Evolutionary conservation across 2,888 invertebrate species (phyloP).

Genomic region (Agapostemon virescens): DNA sequence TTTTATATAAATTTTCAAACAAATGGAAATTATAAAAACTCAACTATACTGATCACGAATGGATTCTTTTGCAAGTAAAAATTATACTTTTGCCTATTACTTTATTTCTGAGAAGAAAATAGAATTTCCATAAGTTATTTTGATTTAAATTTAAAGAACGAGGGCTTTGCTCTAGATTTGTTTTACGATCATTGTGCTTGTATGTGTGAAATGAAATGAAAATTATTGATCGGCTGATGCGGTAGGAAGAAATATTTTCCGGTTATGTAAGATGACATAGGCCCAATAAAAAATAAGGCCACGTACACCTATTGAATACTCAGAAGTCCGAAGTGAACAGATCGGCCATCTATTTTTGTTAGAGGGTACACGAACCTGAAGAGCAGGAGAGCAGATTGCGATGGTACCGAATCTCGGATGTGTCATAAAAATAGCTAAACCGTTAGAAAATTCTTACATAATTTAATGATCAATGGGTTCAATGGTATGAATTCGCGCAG

Average conservation of each 20-base stretch:
- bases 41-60: background rate
- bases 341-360: slow-evolving; percentile 61
- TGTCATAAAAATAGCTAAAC: slow-evolving; percentile 39
- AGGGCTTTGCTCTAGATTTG: background rate
- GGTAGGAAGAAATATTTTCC: background rate
- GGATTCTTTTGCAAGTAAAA: background rate
- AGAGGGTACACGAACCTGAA: slow-evolving; percentile 50
- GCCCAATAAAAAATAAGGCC: slow-evolving; percentile 44
- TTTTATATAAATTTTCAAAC: background rate
- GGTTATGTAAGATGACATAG: slow-evolving; percentile 30
- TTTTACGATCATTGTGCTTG: background rate
- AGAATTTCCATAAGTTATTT: background rate
- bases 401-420: slow-evolving; percentile 41
- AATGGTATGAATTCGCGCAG: slow-evolving; percentile 18
- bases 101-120: background rate
- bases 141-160: background rate
- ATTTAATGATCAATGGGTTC: too few species aligned
- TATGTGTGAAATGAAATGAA: background rate
- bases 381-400: slow-evolving; percentile 29
- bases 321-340: slow-evolving; percentile 42
- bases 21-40: background rate
- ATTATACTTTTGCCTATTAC: background rate
- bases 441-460: slow-evolving; percentile 19
- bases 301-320: slow-evolving; percentile 40
- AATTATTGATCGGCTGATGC: background rate